Conservation (phyloP, 2,888 invertebrate species). For the Troides helena region DNA sequence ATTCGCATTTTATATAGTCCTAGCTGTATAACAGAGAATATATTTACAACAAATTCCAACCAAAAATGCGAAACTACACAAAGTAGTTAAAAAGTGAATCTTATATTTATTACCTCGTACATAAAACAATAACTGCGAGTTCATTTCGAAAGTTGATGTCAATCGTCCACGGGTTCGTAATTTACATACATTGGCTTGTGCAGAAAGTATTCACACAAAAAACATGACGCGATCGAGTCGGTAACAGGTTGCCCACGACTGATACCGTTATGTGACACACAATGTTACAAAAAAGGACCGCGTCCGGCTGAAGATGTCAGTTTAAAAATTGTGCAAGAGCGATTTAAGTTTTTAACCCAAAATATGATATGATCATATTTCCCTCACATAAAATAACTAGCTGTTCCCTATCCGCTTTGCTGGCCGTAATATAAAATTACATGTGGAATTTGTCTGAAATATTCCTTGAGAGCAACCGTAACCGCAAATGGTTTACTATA, state of each 20-base stretch:
- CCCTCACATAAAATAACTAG: background rate
- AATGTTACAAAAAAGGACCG: constrained; percentile 45
- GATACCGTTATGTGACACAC: constrained; percentile 63
- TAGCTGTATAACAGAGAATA: background rate
- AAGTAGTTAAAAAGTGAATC: too few species aligned
- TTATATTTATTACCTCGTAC: background rate
- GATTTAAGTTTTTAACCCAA: background rate
- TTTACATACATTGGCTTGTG: constrained; percentile 22
- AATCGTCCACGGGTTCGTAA: constrained; percentile 11
- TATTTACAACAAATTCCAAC: too few species aligned
- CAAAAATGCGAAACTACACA: too few species aligned
- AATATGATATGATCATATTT: background rate
- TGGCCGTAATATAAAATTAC: too few species aligned
- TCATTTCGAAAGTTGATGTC: constrained; percentile 20
- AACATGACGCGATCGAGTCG: constrained; percentile 24
- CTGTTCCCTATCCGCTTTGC: background rate
- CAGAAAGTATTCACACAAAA: constrained; percentile 30
- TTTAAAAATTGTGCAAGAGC: background rate
- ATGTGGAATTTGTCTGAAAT: too few species aligned
- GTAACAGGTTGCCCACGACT: constrained; percentile 62
- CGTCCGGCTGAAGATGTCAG: constrained; percentile 17
- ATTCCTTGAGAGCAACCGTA: too few species aligned
- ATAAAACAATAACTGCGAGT: background rate
- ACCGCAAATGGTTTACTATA: too few species aligned
- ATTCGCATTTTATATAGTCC: background rate